A percentile compares a stretch with the other conserved stretches of the same genome.
Conservation (phyloP, 2,797 vertebrate species). For the Sebastolobus alascanus region DNA sequence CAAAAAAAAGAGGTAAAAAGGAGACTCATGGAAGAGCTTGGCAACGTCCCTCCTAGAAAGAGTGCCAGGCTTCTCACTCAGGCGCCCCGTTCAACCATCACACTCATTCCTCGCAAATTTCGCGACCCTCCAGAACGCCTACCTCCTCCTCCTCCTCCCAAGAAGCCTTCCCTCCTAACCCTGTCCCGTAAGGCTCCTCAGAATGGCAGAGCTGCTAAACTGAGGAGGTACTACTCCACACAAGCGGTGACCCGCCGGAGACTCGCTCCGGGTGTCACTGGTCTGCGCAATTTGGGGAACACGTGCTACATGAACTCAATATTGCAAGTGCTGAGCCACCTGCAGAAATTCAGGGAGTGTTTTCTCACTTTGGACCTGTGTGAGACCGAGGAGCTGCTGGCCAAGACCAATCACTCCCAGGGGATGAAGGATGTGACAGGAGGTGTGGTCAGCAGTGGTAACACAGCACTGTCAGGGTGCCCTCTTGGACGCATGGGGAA, state of each 20-base stretch:
- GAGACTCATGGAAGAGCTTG: conserved; percentile 93
- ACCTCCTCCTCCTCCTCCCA: conserved; percentile 77
- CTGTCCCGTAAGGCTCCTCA: conserved; percentile 77
- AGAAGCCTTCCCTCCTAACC: conserved; percentile 76
- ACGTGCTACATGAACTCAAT: conserved; percentile 99
- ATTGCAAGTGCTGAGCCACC: conserved; percentile 98
- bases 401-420: conserved; percentile 89
- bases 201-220: conserved; percentile 83
- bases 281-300: conserved; percentile 97
- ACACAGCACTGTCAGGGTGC: conserved; percentile 66
- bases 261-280: conserved; percentile 94
- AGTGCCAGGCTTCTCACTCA: conserved; percentile 95
- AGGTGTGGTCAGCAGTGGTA: conserved; percentile 82
- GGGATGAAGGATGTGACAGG: conserved; percentile 78
- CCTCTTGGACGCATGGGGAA: conserved; percentile 81
- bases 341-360: conserved; percentile 99
- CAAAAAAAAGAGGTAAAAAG: conserved; percentile 94
- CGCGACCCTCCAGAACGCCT: conserved; percentile 87
- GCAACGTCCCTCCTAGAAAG: conserved; percentile 93
- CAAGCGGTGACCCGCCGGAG: conserved; percentile 82
- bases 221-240: conserved; percentile 87
- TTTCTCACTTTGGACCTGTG: conserved; percentile 97
- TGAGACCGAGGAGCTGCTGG: conserved; percentile 95
- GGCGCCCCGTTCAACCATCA: conserved; percentile 86
- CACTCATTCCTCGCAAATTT: conserved; percentile 90